These are phyloP conservation scores for Napeogenes sylphis DNA, from an alignment of 2,888 invertebrate genomes.

Conservation along the genomic window DNA sequence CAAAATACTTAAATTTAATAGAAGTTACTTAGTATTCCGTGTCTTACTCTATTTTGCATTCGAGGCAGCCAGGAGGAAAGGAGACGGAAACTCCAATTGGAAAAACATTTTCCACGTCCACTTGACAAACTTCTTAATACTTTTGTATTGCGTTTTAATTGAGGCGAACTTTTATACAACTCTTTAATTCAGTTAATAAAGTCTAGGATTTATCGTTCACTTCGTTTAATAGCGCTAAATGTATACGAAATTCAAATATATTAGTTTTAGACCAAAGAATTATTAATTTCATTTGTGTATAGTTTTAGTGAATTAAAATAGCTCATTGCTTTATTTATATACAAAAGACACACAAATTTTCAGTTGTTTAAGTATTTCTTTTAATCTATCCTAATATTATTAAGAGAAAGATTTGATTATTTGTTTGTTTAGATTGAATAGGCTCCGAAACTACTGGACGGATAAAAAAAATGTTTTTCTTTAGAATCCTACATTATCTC, in stretches of 20 bases:
- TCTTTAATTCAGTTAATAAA: slow-evolving; percentile 28
- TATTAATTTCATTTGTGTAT: background rate
- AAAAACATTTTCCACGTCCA: slow-evolving; percentile 55
- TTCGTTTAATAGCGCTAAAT: background rate
- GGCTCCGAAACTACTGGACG: too few species aligned
- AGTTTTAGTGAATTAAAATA: background rate
- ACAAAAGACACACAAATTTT: too few species aligned
- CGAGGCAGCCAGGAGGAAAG: slow-evolving; percentile 53
- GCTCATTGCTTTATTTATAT: too few species aligned
- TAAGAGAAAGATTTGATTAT: too few species aligned
- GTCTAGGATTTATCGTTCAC: slow-evolving; percentile 21
- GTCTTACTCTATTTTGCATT: slow-evolving; percentile 46
- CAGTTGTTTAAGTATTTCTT: too few species aligned
- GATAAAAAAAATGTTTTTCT: too few species aligned
- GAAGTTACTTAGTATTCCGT: slow-evolving; percentile 32
- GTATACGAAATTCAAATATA: background rate
- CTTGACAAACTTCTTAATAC: slow-evolving; percentile 46
- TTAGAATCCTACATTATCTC: too few species aligned
- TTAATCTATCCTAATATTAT: too few species aligned
- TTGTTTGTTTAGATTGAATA: too few species aligned
- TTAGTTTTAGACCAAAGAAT: background rate
- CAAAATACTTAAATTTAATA: slow-evolving; percentile 27
- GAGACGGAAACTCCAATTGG: slow-evolving; percentile 45
- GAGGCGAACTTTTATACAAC: slow-evolving; percentile 34
- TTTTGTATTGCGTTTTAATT: slow-evolving; percentile 53